Conservation (phyloP, 2,797 vertebrate genomes). For the Ara ararauna region DNA sequence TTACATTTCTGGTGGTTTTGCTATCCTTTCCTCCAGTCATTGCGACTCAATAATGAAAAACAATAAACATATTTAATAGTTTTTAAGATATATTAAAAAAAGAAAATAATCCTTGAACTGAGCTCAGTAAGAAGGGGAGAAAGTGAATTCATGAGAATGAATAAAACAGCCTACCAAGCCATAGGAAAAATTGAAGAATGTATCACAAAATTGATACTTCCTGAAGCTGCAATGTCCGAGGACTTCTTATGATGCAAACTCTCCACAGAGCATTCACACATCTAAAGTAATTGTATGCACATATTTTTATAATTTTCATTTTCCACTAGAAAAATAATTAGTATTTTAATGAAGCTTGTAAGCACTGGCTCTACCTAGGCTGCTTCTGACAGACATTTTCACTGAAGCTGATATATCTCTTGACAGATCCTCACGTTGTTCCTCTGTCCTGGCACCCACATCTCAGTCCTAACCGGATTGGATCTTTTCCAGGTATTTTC, state of each 20-base stretch:
- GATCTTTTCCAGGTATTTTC: background rate
- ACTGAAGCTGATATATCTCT: background rate
- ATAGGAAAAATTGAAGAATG: background rate
- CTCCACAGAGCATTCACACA: background rate
- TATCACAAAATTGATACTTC: background rate
- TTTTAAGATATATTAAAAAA: background rate
- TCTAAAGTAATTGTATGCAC: background rate
- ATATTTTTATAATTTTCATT: background rate
- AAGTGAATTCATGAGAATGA: background rate
- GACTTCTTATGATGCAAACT: background rate
- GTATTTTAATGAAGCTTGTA: background rate
- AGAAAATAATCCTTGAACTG: background rate
- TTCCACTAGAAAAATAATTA: background rate
- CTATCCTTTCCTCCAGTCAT: background rate
- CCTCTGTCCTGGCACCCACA: background rate
- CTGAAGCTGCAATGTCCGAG: background rate
- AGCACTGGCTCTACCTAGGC: background rate
- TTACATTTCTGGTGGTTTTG: background rate
- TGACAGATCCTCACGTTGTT: background rate
- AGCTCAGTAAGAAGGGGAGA: background rate
- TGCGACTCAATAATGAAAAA: background rate
- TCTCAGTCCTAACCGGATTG: background rate
- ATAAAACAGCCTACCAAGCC: background rate
- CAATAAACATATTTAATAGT: background rate
- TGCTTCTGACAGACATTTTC: background rate